Percentiles rank a stretch among this genome's conserved stretches.
These are phyloP conservation scores for Dryadula phaetusa DNA, from an alignment of 2,888 invertebrate species.

Conservation along the genomic window DNA sequence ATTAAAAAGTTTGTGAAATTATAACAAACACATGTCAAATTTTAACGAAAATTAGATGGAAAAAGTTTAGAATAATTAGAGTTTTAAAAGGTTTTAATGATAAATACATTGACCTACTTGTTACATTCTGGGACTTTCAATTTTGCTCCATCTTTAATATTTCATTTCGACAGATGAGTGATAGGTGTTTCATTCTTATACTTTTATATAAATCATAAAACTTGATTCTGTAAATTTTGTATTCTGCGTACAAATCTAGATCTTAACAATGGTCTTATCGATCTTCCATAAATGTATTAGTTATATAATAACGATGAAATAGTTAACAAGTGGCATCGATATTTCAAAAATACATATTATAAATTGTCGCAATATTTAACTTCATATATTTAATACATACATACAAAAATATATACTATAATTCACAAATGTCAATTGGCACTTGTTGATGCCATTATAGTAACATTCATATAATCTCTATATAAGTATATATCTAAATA, in stretches of 20 bases:
- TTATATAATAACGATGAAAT: too few relatives aligned
- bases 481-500: too few relatives aligned
- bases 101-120: not conserved
- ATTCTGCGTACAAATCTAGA: too few relatives aligned
- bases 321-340: too few relatives aligned
- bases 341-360: too few relatives aligned
- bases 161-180: not conserved
- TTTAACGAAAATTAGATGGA: slow-evolving; percentile 25
- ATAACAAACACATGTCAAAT: slow-evolving; percentile 16
- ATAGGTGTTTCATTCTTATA: not conserved
- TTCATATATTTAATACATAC: too few relatives aligned
- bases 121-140: not conserved
- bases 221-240: too few relatives aligned
- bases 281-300: too few relatives aligned
- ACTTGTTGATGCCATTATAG: not conserved
- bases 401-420: too few relatives aligned
- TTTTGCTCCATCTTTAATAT: not conserved
- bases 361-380: too few relatives aligned
- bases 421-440: not conserved
- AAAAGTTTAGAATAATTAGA: slow-evolving; percentile 27
- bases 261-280: too few relatives aligned
- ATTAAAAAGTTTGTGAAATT: slow-evolving; percentile 27
- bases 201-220: not conserved
- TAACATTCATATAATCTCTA: not conserved
- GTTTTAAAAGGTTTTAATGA: slow-evolving; percentile 13